Conservation (phyloP, 2,888 invertebrate genomes). For the Ferrisia virgata region DNA sequence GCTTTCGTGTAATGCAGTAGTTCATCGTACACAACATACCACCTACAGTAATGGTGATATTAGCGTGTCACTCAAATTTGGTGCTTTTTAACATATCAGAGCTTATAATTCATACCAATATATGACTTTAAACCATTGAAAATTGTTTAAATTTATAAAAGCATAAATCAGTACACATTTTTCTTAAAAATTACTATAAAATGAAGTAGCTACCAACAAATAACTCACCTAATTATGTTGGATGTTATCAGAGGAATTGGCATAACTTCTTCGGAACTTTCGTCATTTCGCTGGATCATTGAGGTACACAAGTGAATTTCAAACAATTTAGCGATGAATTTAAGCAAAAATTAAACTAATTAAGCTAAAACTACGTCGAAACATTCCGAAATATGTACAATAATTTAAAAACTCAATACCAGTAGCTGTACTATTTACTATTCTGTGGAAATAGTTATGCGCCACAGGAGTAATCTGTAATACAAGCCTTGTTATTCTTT, state of each 20-base stretch:
- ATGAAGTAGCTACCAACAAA: neutral
- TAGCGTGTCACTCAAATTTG: neutral
- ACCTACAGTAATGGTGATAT: neutral
- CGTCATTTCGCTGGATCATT: neutral
- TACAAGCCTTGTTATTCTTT: neutral
- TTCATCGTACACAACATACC: neutral
- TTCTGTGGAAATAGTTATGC: slow-evolving; percentile 13
- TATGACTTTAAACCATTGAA: neutral
- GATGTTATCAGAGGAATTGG: neutral
- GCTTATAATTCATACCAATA: too few relatives aligned
- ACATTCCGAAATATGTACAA: neutral
- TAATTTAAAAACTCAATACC: slow-evolving; percentile 22
- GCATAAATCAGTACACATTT: neutral
- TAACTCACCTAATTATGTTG: neutral
- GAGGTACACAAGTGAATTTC: neutral
- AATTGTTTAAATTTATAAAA: neutral
- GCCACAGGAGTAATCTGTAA: neutral
- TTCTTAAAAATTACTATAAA: neutral
- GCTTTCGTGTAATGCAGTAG: neutral
- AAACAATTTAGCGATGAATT: neutral
- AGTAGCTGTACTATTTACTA: slow-evolving; percentile 5
- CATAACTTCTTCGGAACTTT: neutral
- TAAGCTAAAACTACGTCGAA: neutral
- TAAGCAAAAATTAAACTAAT: neutral
- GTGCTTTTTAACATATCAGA: neutral